phyloP scores from a whole-genome alignment of 2,797 vertebrate species.

The Gymnocypris eckloni region DNA sequence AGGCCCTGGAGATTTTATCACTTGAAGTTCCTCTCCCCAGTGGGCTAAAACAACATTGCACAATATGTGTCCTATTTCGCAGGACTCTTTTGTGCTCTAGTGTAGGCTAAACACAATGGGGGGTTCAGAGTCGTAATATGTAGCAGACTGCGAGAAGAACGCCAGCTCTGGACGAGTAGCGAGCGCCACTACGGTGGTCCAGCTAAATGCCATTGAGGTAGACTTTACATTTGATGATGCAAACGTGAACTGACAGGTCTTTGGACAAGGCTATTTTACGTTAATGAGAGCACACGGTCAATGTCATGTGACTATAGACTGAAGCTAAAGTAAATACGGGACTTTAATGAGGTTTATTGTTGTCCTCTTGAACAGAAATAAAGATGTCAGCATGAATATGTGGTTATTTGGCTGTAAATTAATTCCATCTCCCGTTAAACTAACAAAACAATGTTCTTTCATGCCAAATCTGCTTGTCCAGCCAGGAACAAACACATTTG shows the following conservation, averaged over 20 bases:
- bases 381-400: conserved; percentile 19
- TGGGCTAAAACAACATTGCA: conserved; percentile 62
- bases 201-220: conserved; percentile 26
- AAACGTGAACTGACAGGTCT: conserved; percentile 27
- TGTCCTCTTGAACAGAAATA: conserved; percentile 23
- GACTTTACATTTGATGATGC: not conserved
- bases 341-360: conserved; percentile 1
- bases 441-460: conserved; percentile 10
- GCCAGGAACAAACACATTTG: not conserved
- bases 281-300: conserved; percentile 27
- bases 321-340: conserved; percentile 29
- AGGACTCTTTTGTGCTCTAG: conserved; percentile 44
- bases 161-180: not conserved
- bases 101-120: conserved; percentile 48
- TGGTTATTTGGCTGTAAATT: conserved; percentile 10
- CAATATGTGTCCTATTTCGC: conserved; percentile 60
- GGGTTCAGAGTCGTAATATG: conserved; percentile 53
- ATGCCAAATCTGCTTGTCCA: not conserved
- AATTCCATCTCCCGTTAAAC: conserved; percentile 5
- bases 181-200: conserved; percentile 47
- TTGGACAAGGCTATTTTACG: not conserved
- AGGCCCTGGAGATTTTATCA: conserved; percentile 58
- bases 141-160: conserved; percentile 45
- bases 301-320: conserved; percentile 12
- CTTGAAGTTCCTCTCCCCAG: conserved; percentile 55